Base-by-base conservation (phyloP, 2,797 vertebrate genomes). In the Astyanax mexicanus region DNA sequence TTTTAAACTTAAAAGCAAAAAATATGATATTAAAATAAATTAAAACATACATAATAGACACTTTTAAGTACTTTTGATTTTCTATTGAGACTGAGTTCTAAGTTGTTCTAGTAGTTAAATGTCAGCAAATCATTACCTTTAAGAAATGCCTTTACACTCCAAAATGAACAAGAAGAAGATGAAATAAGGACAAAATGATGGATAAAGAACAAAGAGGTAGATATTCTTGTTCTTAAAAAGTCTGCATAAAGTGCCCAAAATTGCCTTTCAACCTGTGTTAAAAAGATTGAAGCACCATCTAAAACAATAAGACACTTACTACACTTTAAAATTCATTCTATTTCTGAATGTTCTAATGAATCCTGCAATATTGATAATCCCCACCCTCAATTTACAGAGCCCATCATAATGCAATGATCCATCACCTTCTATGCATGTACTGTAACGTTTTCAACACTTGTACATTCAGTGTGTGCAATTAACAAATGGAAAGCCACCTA, bases 221-320 rank as follows among this genome's bases (percentile, higher is more conserved):
- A 84, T 79, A 79, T 80, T 69, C 77, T 75, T 38, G 69, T 78
- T 85, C 66, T 70, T 74, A 58, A 58, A 66, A 76, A 78, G 45
- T 40, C 32, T 75, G 51, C 78, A 80, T 85, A 80, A 74, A 82
- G 71, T 74, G 71, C 78, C 81, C 66, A 71, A 74, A 70, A 86
- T 80, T 87, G 85, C 82, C 80, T 85, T 89, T 90, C 71, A 80
- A 77, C 55, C 57, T 78, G 42, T 51, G 29, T 73, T 74, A 67
- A 84, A 80, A 77, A 47, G 54, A 84, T 64, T 58, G 74, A 84
- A 85, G 54, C 11, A 78, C 71, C 79, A 73, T 67, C 65, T 21
- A 78, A 75, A 83, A 84, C 68, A 80, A 81, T 19, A 77, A 68
- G 55, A 80, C 69, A 69, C 65, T 49, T 37, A 37, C 64, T 65